A percentile compares a stretch with the other conserved stretches of the same genome.
Conservation (phyloP, 2,888 invertebrate species). For the Philaethria dido region DNA sequence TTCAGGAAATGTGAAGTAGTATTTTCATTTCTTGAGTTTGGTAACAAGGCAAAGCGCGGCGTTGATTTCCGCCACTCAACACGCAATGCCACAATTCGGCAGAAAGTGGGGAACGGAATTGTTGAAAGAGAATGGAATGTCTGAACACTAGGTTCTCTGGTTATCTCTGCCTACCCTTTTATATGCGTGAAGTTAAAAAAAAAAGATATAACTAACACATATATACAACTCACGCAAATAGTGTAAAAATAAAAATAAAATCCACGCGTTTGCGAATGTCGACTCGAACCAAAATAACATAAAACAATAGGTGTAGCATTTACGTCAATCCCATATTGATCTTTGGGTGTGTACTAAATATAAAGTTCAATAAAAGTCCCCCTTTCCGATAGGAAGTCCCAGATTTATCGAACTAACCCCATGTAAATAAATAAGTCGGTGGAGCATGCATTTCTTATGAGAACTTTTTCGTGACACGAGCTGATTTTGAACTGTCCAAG, state of each 20-base stretch:
- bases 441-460: constrained; percentile 81
- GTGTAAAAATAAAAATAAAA: background rate
- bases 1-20: no score
- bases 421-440: constrained; percentile 81
- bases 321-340: constrained; percentile 69
- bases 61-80: no score
- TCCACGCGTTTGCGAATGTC: background rate
- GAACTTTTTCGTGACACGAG: constrained; percentile 54
- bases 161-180: no score
- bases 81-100: no score
- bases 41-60: no score
- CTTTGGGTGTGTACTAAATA: constrained; percentile 75
- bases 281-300: background rate
- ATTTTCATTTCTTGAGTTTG: no score
- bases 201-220: no score
- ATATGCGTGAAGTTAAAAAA: no score
- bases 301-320: constrained; percentile 44
- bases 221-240: no score
- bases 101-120: no score
- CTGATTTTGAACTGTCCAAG: constrained; percentile 60
- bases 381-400: constrained; percentile 69
- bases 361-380: constrained; percentile 82
- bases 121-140: no score
- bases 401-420: constrained; percentile 82
- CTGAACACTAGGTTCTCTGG: no score